Conservation (phyloP, 53 echinoderm and acorn worm genomes). For the Astropecten irregularis region DNA sequence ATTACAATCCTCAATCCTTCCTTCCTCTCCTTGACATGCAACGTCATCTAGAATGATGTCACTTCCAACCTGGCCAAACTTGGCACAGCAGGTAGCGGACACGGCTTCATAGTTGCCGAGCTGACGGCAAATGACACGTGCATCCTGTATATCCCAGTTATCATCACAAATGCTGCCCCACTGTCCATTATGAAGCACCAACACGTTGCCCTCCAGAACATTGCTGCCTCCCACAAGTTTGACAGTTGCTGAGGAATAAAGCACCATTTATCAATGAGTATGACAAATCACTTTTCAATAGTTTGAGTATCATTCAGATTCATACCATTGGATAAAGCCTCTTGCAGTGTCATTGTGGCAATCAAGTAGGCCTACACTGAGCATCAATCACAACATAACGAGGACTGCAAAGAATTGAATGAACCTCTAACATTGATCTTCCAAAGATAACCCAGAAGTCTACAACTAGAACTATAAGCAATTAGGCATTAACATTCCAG, state of each 20-base stretch:
- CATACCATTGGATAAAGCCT: no score
- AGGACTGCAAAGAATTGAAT: no score
- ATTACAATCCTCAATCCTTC: slow-evolving; percentile 88
- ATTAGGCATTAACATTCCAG: no score
- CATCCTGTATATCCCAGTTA: slow-evolving; percentile 86
- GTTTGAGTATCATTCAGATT: no score
- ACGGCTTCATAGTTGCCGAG: slow-evolving; percentile 86
- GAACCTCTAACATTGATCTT: no score
- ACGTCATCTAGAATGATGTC: slow-evolving; percentile 75
- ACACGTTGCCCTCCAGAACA: slow-evolving; percentile 68
- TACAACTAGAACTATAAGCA: no score
- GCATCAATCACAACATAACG: no score
- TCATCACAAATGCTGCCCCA: slow-evolving; percentile 87
- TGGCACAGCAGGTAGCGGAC: slow-evolving; percentile 70
- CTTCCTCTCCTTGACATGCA: slow-evolving; percentile 71
- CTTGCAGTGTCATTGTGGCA: no score
- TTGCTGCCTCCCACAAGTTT: slow-evolving; percentile 52
- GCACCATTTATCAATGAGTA: neutral
- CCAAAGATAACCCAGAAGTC: no score
- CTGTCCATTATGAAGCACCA: slow-evolving; percentile 50
- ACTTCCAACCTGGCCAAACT: slow-evolving; percentile 27
- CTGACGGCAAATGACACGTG: slow-evolving; percentile 84
- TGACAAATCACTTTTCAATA: neutral
- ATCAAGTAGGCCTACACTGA: no score
- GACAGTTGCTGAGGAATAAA: slow-evolving; percentile 59